Evolutionary conservation across 2,888 invertebrate species (phyloP).

Genomic region (Napeogenes inachia): DNA sequence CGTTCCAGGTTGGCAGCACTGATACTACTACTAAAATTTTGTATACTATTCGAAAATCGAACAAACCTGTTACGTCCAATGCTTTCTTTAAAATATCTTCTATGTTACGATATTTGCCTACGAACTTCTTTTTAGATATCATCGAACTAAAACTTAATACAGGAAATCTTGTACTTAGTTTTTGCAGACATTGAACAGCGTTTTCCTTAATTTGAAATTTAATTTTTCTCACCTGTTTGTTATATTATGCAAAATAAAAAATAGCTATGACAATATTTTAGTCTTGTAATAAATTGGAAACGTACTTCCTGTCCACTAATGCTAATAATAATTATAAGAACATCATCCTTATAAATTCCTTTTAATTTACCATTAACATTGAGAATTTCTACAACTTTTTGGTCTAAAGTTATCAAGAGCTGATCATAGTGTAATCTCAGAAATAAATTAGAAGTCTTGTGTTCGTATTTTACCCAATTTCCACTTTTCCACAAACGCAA

Average conservation of each 20-base stretch:
- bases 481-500: slow-evolving; percentile 52
- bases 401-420: slow-evolving; percentile 46
- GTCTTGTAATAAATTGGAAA: background rate
- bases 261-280: no score
- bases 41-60: background rate
- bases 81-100: slow-evolving; percentile 48
- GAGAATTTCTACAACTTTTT: slow-evolving; percentile 55
- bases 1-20: no score
- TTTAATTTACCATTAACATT: slow-evolving; percentile 56
- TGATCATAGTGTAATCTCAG: slow-evolving; percentile 54
- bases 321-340: slow-evolving; percentile 52
- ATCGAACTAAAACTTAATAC: slow-evolving; percentile 41
- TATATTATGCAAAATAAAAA: slow-evolving; percentile 10
- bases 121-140: slow-evolving; percentile 26
- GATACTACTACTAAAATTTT: no score
- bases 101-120: slow-evolving; percentile 44
- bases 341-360: slow-evolving; percentile 57
- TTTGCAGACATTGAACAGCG: slow-evolving; percentile 38
- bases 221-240: slow-evolving; percentile 52
- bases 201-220: slow-evolving; percentile 56
- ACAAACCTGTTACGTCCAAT: slow-evolving; percentile 44
- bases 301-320: slow-evolving; percentile 44
- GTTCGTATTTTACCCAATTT: slow-evolving; percentile 50
- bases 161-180: slow-evolving; percentile 49
- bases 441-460: slow-evolving; percentile 32